Conservation (phyloP, 2,797 vertebrate genomes). For the Sebastiscus tertius region DNA sequence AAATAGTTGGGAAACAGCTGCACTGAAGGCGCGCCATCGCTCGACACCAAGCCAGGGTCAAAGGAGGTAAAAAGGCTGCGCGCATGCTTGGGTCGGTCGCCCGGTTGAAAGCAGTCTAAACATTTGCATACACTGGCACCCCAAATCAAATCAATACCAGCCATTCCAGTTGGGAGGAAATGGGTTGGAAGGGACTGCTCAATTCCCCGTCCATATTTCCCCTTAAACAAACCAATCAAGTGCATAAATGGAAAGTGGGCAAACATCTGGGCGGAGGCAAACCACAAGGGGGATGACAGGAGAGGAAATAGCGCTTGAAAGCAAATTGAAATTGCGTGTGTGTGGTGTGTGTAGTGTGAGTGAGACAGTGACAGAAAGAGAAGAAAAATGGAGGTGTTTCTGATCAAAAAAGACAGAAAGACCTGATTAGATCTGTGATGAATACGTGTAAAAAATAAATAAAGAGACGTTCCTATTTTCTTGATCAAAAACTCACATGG, state of each 20-base stretch:
- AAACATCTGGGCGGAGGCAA: conserved; percentile 71
- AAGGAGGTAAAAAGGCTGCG: conserved; percentile 7
- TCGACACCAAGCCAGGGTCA: conserved; percentile 29
- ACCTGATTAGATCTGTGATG: not conserved
- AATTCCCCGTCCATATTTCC: conserved; percentile 67
- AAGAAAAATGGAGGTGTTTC: not conserved
- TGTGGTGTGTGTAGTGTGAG: not conserved
- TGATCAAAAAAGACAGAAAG: not conserved
- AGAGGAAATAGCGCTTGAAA: conserved; percentile 55
- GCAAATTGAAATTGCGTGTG: conserved; percentile 34
- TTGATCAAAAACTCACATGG: not conserved
- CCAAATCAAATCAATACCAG: conserved; percentile 56
- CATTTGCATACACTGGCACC: conserved; percentile 53
- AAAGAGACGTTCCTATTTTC: not conserved
- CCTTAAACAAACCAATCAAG: conserved; percentile 74
- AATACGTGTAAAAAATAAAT: not conserved
- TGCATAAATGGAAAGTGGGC: conserved; percentile 59
- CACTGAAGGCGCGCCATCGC: not conserved
- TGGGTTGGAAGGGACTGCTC: conserved; percentile 47
- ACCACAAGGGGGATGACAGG: conserved; percentile 48
- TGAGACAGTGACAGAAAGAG: not conserved
- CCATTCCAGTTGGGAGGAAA: conserved; percentile 51
- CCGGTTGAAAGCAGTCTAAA: conserved; percentile 45
- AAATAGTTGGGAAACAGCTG: conserved; percentile 48
- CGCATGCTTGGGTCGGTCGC: not conserved